These are phyloP conservation scores for Blennius ocellaris DNA, from an alignment of 2,113 vertebrate genomes.

Conservation along the genomic window DNA sequence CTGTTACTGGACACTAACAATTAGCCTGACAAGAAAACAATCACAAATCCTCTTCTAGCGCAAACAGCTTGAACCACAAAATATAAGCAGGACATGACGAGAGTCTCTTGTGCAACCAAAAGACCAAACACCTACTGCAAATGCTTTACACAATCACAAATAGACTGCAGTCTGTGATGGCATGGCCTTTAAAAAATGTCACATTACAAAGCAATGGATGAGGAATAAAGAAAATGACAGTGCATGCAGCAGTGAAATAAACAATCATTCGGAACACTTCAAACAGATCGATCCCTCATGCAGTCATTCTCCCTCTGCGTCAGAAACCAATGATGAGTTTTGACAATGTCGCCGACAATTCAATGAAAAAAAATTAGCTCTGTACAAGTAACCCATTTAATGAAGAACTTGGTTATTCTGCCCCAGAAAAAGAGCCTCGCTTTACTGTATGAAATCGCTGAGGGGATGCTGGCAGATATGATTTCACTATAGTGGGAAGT, in stretches of 20 bases:
- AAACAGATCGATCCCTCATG: constrained; percentile 25
- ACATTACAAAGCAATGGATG: constrained; percentile 32
- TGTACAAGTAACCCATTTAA: background rate
- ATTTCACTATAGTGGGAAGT: constrained; percentile 5
- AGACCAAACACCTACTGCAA: background rate
- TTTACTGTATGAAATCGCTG: background rate
- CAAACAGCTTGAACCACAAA: background rate
- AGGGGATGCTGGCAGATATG: constrained; percentile 21
- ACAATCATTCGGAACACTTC: constrained; percentile 19
- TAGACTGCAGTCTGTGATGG: constrained; percentile 35
- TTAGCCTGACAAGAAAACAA: constrained; percentile 7
- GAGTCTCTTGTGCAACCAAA: background rate
- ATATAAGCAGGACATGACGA: background rate
- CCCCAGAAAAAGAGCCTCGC: background rate
- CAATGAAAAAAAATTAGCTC: background rate
- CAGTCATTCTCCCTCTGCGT: background rate
- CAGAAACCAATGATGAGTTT: constrained; percentile 7
- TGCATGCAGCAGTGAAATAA: constrained; percentile 17
- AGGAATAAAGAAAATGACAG: constrained; percentile 17
- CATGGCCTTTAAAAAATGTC: constrained; percentile 59
- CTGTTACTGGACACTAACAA: background rate
- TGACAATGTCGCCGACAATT: background rate
- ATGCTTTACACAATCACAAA: constrained; percentile 37
- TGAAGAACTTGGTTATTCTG: background rate
- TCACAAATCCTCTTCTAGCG: background rate